Base-by-base conservation (phyloP, 2,797 vertebrate species). In the Momotus momota region DNA sequence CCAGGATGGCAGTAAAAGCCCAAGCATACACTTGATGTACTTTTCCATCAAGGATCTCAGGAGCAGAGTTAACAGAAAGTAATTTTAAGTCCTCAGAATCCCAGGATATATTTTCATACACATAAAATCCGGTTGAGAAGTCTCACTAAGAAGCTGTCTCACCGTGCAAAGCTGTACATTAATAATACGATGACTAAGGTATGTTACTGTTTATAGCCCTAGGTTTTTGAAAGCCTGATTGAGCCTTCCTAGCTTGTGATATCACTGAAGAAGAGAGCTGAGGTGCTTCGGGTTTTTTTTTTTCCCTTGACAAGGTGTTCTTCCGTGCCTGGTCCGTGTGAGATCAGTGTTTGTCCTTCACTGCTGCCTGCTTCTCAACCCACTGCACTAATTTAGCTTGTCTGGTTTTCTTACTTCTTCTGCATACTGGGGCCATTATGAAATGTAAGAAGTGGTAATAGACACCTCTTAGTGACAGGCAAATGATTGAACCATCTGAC, bases 51-150 rank as follows among this genome's bases (percentile, higher is more conserved):
- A 65, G 81, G 27, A 69, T 96, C 88, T 94, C 86, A 60, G 81
- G 80, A 94, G 92, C 25, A 82, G 66, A 90, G 55, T 96, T 96
- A 95, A 73, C 49, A 77, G 70, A 81, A 86, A 90, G 71, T 90
- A 49, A 90, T 84, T 94, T 81, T 75, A 88, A 75, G 70, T 90
- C 88, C 79, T 94, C 51, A 49, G 78, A 88, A 88, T 94, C 55
- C 58, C 61, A 79, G 70, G 81, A 41, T 70, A 3, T 79, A 22
- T 81, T 92, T 93, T 92, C 54, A 48, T 83, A 48, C 66, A 41
- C 8, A 1, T 90, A 90, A 92, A 72, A 70, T 78, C 62, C 72
- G 46, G 73, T 75, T 88, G 81, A 79, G 77, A 86, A 90, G 70
- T 81, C 88, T 93, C 43, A 21, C 66, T 94, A 79, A 86, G 92